Conservation (phyloP, 2,888 invertebrate genomes). For the Stictocephala bisonia region DNA sequence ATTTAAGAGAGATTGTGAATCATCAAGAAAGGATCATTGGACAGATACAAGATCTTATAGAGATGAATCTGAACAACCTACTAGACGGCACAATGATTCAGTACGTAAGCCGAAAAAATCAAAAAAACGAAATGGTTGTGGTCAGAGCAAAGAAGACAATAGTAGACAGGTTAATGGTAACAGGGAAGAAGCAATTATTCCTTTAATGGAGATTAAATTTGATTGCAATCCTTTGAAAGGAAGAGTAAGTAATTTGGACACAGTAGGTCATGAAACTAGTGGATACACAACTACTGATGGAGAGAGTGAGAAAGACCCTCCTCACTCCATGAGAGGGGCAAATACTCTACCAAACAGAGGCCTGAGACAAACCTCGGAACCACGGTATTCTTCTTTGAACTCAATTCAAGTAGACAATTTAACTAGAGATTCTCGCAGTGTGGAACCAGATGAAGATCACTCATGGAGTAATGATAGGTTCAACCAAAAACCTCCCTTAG, state of each 20-base stretch:
- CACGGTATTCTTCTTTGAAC: constrained; percentile 46
- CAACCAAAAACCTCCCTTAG: constrained; percentile 75
- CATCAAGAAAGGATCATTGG: neutral
- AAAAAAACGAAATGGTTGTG: neutral
- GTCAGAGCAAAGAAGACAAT: constrained; percentile 21
- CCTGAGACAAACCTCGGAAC: constrained; percentile 54
- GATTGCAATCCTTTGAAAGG: constrained; percentile 30
- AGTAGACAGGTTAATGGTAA: neutral
- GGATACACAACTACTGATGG: constrained; percentile 26
- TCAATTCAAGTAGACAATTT: constrained; percentile 46
- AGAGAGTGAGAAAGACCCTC: constrained; percentile 38
- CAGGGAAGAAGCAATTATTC: constrained; percentile 50
- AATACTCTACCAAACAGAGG: constrained; percentile 38
- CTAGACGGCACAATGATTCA: neutral
- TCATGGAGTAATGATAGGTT: constrained; percentile 63
- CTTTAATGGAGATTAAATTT: constrained; percentile 58
- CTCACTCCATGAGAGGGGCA: constrained; percentile 11
- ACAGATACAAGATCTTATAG: constrained; percentile 1
- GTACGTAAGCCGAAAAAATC: neutral
- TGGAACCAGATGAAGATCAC: constrained; percentile 71
- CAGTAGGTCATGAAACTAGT: constrained; percentile 24
- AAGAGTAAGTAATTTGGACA: constrained; percentile 1
- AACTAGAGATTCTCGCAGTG: constrained; percentile 72
- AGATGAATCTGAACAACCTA: constrained; percentile 17
- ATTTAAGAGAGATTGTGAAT: neutral